Evolutionary conservation across 2,113 vertebrate genomes (phyloP), one percentile per base, ranked within the genome.

Genomic region (Antigone vipio): DNA sequence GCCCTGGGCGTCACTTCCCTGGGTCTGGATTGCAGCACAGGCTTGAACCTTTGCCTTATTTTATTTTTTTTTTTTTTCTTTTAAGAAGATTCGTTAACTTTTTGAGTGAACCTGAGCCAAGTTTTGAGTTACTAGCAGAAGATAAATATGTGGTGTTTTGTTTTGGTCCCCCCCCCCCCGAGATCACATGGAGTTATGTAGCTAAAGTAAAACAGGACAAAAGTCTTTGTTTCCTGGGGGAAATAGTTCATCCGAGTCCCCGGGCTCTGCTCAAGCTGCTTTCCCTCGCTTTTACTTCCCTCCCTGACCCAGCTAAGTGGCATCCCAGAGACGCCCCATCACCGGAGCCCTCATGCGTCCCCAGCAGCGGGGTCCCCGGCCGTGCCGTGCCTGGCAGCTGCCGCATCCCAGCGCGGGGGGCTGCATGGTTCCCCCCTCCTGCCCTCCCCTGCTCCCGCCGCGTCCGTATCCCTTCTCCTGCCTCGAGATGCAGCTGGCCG

Each of bases 331-430:
- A 50, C 5, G 3, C 6, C 23, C 40, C 15, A 8, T 34, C 27
- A 5, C 40, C 2, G 0, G 5, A 55, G 62, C 40, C 21, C 15
- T 55, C 14, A 42, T 63, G 58, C 32, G 34, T 45, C 21, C 38
- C 34, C 0, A 0, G 50, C 56, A 47, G 50, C 0, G 4, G 18
- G 6, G 6, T 22, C 35, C 68, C 29, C 2, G 7, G 30, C 44
- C 3, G 2, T 55, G 26, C 21, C 45, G 2, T 55, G 26, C 21
- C 45, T 7, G 19, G n/a, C n/a, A 56, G 32, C 50, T 1, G 2
- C 30, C 1, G 5, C 26, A 23, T n/a, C 34, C 7, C 53, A 9
- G 44, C 0, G 0, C 0, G 2, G 59, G 42, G 53, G n/a, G 10
- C 40, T 85, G 18, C 7, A 34, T 23, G 35, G 11, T 18, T 1